Conservation (phyloP, 2,113 vertebrate species). For the Leptodactylus fuscus region DNA sequence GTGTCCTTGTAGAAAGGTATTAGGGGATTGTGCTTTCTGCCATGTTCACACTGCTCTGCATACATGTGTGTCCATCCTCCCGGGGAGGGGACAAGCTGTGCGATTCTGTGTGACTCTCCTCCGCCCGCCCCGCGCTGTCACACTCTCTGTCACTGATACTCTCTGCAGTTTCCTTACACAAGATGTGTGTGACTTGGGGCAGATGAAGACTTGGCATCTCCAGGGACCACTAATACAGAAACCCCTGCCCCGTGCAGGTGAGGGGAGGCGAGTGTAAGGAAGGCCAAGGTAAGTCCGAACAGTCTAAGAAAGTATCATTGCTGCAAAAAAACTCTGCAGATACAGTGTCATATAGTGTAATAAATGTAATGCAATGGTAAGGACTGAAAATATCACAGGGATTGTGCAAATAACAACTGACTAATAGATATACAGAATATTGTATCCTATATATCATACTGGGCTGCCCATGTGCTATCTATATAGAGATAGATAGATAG, state of each 20-base stretch:
- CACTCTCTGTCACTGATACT: neutral
- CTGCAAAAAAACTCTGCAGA: no score
- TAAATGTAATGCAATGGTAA: no score
- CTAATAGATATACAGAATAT: no score
- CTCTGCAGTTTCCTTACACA: neutral
- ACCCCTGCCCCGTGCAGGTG: conserved; percentile 34
- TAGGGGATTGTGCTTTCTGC: neutral
- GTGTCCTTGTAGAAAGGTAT: no score
- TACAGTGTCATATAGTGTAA: no score
- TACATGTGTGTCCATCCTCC: neutral
- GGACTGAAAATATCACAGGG: no score
- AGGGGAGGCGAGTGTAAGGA: conserved; percentile 4
- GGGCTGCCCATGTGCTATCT: no score
- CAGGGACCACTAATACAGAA: neutral
- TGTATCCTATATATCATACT: no score
- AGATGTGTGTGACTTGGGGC: neutral
- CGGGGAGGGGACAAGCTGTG: neutral
- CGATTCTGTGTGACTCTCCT: no score
- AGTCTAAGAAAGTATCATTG: neutral
- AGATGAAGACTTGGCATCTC: neutral
- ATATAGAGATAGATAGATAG: no score
- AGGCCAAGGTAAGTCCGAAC: neutral
- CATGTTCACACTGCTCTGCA: no score
- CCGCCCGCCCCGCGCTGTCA: neutral
- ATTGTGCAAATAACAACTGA: no score